A percentile compares a stretch with the other conserved stretches of the same genome.
Evolutionary conservation across 2,113 vertebrate species (phyloP).

Genomic region (Phylloscopus whistleri): DNA sequence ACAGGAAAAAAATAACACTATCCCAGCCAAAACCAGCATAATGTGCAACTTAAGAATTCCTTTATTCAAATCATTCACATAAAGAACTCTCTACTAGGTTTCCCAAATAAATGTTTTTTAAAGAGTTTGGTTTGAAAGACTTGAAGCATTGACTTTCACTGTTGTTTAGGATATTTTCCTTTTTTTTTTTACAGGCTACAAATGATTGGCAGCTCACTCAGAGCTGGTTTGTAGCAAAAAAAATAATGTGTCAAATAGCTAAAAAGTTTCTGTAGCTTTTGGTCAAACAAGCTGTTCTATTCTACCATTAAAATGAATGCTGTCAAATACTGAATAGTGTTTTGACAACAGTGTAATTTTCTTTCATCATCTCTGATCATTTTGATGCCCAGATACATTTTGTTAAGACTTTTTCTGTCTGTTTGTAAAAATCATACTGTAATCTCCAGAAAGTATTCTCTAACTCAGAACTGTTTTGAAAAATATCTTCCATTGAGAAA

Average conservation of each 20-base stretch:
- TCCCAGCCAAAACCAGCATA: background rate
- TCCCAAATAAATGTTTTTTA: background rate
- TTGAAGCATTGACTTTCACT: background rate
- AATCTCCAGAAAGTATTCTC: conserved; percentile 60
- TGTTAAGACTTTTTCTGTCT: conserved; percentile 48
- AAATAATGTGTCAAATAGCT: conserved; percentile 19
- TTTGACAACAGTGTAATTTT: conserved; percentile 66
- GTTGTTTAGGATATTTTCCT: background rate
- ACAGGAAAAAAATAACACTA: background rate
- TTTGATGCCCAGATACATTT: conserved; percentile 54
- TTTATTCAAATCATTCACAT: background rate
- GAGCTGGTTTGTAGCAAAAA: conserved; percentile 33
- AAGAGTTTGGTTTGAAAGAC: background rate
- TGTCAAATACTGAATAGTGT: conserved; percentile 44
- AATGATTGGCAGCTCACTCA: conserved; percentile 29
- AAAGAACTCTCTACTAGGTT: background rate
- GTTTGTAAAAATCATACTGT: conserved; percentile 37
- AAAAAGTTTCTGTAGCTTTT: conserved; percentile 43
- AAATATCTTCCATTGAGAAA: conserved; percentile 35
- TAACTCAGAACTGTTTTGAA: conserved; percentile 30
- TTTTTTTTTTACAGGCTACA: background rate
- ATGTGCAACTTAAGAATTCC: background rate
- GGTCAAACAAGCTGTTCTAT: conserved; percentile 24
- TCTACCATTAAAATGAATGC: conserved; percentile 46
- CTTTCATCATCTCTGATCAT: conserved; percentile 53